phyloP scores from a whole-genome alignment of 2,113 vertebrate genomes.

The Bubo bubo region DNA sequence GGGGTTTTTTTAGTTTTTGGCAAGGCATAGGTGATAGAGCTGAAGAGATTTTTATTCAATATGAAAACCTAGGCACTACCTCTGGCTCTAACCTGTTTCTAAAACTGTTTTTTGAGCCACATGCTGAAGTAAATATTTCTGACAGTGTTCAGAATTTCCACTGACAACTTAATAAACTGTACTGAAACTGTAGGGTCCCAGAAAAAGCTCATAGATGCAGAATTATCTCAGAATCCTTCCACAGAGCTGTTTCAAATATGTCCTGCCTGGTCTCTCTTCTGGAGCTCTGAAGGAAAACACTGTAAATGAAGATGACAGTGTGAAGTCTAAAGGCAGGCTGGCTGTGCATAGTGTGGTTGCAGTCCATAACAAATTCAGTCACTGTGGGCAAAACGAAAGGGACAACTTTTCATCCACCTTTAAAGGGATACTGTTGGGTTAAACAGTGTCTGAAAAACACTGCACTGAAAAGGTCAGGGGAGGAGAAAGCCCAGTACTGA shows the following conservation, averaged over 20 bases:
- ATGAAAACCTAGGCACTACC: not conserved
- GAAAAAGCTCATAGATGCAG: not conserved
- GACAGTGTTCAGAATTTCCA: not conserved
- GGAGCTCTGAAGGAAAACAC: not conserved
- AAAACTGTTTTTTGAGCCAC: not conserved
- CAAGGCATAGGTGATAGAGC: not conserved
- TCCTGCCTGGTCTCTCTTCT: not conserved
- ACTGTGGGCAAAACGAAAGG: rapidly evolving
- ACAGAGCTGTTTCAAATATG: not conserved
- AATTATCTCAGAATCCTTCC: not conserved
- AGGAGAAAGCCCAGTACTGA: not conserved
- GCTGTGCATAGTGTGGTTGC: not conserved
- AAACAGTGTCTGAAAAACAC: not conserved
- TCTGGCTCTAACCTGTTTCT: not conserved
- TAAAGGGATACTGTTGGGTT: not conserved
- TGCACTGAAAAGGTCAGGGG: not conserved
- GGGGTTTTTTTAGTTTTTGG: not conserved
- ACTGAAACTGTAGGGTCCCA: not conserved
- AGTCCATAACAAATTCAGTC: not conserved
- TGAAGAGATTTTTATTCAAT: not conserved
- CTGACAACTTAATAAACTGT: not conserved
- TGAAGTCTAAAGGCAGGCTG: not conserved
- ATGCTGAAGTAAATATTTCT: not conserved
- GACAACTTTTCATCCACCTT: not conserved
- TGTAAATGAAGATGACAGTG: not conserved